Evolutionary conservation across 2,113 vertebrate genomes (phyloP).

Genomic region (Anser cygnoides): DNA sequence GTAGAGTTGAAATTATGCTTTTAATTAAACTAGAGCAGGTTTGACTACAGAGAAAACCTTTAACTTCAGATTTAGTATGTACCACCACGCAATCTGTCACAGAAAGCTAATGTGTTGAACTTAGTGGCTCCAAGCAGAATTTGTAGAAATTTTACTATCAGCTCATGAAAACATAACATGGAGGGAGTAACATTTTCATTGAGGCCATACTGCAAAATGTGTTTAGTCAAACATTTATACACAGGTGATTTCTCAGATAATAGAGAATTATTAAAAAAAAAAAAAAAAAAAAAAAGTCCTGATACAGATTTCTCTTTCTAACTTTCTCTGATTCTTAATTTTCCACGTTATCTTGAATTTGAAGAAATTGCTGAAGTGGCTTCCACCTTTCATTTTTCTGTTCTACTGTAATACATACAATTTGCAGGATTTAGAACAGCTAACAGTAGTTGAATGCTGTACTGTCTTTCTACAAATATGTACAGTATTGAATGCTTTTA

Average conservation of each 20-base stretch:
- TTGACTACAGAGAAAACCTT: not conserved
- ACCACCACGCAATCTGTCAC: not conserved
- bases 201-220: not conserved
- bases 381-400: not conserved
- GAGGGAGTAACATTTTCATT: not conserved
- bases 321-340: not conserved
- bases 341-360: not conserved
- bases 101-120: not conserved
- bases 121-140: not conserved
- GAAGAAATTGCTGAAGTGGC: not conserved
- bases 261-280: not conserved
- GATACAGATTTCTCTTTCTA: not conserved
- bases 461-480: not conserved
- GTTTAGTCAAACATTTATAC: not conserved
- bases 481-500: not conserved
- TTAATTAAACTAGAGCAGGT: constrained; percentile 1
- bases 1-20: not conserved
- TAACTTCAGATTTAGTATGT: not conserved
- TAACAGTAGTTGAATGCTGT: not conserved
- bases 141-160: not conserved
- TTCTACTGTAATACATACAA: not conserved
- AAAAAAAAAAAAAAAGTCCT: not conserved
- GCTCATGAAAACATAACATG: not conserved
- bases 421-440: not conserved
- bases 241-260: not conserved